A percentile compares a stretch with the other conserved stretches of the same genome.
Evolutionary conservation across 2,113 vertebrate genomes (phyloP).

Genomic region (Puffinus mauretanicus): DNA sequence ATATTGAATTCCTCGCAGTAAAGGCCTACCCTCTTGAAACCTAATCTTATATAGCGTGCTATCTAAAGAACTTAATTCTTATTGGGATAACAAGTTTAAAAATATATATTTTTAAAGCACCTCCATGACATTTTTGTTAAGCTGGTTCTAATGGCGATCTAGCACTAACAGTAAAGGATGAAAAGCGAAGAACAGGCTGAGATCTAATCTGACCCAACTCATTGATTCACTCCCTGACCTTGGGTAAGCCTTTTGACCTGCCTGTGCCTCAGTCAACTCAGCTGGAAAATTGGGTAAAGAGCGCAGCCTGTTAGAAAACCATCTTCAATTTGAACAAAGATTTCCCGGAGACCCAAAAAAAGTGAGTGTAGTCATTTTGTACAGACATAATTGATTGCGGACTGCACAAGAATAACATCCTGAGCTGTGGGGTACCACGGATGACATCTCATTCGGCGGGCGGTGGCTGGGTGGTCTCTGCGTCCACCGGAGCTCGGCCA

Average conservation of each 20-base stretch:
- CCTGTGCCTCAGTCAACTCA: constrained; percentile 67
- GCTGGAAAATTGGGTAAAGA: constrained; percentile 76
- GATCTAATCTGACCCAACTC: constrained; percentile 67
- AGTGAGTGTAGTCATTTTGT: constrained; percentile 49
- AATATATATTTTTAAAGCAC: constrained; percentile 50
- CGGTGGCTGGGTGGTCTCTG: constrained; percentile 39
- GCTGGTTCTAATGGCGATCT: constrained; percentile 24
- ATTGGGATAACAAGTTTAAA: constrained; percentile 44
- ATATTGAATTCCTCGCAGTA: constrained; percentile 32
- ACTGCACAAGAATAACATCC: constrained; percentile 58
- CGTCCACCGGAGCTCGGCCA: not conserved
- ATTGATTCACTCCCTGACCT: constrained; percentile 69
- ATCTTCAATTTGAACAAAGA: constrained; percentile 66
- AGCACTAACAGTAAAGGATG: constrained; percentile 22
- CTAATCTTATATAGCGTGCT: not conserved
- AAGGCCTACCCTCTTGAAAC: constrained; percentile 52
- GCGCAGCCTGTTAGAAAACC: constrained; percentile 60
- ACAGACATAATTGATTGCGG: constrained; percentile 61
- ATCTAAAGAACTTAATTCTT: constrained; percentile 57
- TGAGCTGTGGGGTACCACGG: constrained; percentile 38
- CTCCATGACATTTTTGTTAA: constrained; percentile 57
- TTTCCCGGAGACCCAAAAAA: constrained; percentile 52
- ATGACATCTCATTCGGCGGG: constrained; percentile 63
- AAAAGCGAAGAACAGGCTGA: constrained; percentile 41
- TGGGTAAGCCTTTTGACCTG: constrained; percentile 66